Evolutionary conservation across 2,113 vertebrate species (phyloP).

Genomic region (Rynchops niger): DNA sequence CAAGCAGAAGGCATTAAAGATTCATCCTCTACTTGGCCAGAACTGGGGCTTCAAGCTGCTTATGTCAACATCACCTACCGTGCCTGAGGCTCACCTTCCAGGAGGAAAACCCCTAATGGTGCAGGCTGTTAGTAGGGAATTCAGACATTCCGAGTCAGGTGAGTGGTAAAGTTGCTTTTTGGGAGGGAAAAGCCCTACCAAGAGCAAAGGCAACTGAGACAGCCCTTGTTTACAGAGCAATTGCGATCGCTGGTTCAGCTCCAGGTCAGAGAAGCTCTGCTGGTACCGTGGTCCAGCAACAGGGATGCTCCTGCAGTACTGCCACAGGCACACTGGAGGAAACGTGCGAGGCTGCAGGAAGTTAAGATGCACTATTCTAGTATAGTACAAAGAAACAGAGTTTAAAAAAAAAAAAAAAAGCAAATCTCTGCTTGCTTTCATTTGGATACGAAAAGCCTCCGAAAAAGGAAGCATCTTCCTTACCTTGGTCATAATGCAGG

Average conservation of each 20-base stretch:
- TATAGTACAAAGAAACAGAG: neutral
- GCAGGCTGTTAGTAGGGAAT: neutral
- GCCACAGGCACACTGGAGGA: neutral
- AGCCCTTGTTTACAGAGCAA: neutral
- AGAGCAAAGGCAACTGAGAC: neutral
- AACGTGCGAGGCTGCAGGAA: neutral
- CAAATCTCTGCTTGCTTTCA: neutral
- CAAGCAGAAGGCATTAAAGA: conserved; percentile 54
- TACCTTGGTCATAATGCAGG: neutral
- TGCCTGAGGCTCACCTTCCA: neutral
- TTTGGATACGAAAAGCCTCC: neutral
- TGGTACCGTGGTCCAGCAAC: neutral
- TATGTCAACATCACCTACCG: neutral
- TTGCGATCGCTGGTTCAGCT: neutral
- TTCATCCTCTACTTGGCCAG: neutral
- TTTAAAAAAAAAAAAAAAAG: neutral
- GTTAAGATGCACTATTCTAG: neutral
- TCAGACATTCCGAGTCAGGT: fast-evolving
- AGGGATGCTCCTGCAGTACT: neutral
- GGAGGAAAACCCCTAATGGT: neutral
- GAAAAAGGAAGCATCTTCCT: neutral
- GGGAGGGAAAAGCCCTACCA: neutral
- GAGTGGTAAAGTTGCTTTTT: neutral
- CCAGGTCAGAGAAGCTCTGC: neutral
- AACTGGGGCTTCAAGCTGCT: neutral